These are phyloP conservation scores for Amphipyra berbera DNA, from an alignment of 2,888 invertebrate species.

Conservation along the genomic window DNA sequence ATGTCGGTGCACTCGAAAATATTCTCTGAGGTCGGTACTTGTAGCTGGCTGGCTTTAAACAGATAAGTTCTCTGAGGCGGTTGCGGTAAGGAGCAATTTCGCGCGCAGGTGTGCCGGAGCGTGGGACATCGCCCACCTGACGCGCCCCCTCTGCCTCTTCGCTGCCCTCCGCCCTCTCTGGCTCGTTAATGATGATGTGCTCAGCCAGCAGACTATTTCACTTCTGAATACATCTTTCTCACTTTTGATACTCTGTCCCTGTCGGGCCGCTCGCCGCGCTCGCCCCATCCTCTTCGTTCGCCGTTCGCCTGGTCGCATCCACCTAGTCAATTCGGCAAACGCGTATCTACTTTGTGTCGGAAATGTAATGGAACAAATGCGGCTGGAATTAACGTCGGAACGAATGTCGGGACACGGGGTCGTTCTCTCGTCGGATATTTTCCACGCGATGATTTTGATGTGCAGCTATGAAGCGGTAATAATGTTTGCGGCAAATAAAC, in stretches of 20 bases:
- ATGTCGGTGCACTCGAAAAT: constrained; percentile 88
- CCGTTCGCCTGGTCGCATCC: constrained; percentile 88
- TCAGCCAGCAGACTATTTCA: constrained; percentile 94
- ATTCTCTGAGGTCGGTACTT: constrained; percentile 81
- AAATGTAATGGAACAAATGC: constrained; percentile 90
- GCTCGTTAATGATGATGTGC: constrained; percentile 95
- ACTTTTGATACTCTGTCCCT: constrained; percentile 87
- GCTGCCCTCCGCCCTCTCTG: constrained; percentile 90
- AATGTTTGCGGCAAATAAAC: constrained; percentile 74
- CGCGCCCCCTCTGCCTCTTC: constrained; percentile 90
- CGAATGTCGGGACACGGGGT: constrained; percentile 88
- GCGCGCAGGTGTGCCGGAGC: constrained; percentile 83
- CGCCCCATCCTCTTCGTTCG: constrained; percentile 76
- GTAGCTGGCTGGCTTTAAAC: constrained; percentile 67
- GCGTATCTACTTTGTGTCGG: constrained; percentile 90
- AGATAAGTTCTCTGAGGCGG: constrained; percentile 76
- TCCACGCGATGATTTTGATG: constrained; percentile 88
- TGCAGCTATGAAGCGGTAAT: constrained; percentile 82
- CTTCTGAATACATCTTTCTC: constrained; percentile 92
- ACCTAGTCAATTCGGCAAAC: constrained; percentile 90
- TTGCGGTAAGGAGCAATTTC: constrained; percentile 82
- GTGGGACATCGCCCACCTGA: constrained; percentile 90
- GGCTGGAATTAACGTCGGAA: constrained; percentile 89
- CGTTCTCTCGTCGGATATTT: constrained; percentile 86
- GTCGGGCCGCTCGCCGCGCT: constrained; percentile 68